Evolutionary conservation across 2,888 invertebrate genomes (phyloP).

Genomic region (Altica lythri): DNA sequence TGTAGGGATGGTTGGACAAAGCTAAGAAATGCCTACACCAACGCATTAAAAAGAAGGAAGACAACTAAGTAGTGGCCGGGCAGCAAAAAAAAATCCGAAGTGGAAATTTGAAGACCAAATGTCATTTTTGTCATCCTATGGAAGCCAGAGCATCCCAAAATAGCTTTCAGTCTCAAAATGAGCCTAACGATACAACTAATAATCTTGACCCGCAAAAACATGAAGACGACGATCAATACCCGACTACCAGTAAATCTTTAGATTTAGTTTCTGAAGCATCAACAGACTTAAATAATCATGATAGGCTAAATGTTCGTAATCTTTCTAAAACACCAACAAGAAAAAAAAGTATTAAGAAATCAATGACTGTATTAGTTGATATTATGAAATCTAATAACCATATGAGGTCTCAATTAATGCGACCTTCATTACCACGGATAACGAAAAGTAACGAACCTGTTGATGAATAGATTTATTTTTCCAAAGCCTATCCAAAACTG

Average conservation of each 20-base stretch:
- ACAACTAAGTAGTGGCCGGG: constrained; percentile 17
- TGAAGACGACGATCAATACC: background rate
- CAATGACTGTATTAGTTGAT: background rate
- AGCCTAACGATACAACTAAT: background rate
- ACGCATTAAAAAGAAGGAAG: constrained; percentile 23
- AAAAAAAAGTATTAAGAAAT: background rate
- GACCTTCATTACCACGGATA: background rate
- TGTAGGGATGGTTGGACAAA: constrained; percentile 11
- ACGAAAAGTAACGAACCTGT: background rate
- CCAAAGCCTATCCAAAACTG: background rate
- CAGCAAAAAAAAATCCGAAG: constrained; percentile 8
- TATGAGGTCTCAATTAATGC: background rate
- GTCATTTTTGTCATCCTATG: constrained; percentile 13
- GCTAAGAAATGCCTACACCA: constrained; percentile 21
- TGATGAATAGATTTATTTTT: background rate
- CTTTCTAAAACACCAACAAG: background rate
- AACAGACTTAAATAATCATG: background rate
- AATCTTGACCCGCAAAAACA: background rate
- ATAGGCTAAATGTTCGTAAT: too few species aligned
- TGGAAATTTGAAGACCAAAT: constrained; percentile 19
- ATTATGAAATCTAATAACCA: background rate
- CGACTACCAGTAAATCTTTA: background rate
- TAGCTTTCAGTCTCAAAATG: constrained; percentile 2
- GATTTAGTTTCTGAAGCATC: background rate
- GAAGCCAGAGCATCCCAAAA: constrained; percentile 15